Evolutionary conservation across 1,140 invertebrate genomes (phyloP), one percentile per base, ranked within the genome.

Genomic region (Kradibia gibbosae): DNA sequence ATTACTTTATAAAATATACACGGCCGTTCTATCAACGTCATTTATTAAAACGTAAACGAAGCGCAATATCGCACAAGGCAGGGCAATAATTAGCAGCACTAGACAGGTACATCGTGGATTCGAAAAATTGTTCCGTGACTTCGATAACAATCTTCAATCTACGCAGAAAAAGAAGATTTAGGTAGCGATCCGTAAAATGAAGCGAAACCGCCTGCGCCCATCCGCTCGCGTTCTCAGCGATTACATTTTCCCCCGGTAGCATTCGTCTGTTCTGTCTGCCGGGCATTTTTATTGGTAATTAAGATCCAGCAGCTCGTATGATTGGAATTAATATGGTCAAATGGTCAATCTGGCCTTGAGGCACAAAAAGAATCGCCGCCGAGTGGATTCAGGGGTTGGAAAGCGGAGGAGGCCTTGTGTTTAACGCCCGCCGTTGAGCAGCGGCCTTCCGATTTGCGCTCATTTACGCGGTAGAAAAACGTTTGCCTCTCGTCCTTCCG

Each of bases 321-420:
- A 91, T 91, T 89, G 88, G 87, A 90, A 90, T 90, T 91, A 90
- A 91, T 82, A 78, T 90, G 89, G 88, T 90, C 88, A 90, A 89
- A 88, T 86, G 88, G 89, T 88, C 88, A 88, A 88, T 89, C 85
- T 84, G 85, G 81, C 86, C 85, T 82, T 81, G 76, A 80, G 83
- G 80, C 84, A 84, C 80, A 87, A 86, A 84, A 81, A 78, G 77
- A 81, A 67, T 45, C 80, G 83, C 84, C 22, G 42, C 4, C 28
- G 20, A 45, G 7, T 2, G 70, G 75, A 50, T 39, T 1, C 60
- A 31, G 72, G 39, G 42, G 36, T 0, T 15, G 25, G 25, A 22
- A 34, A 28, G 39, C 10, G 15, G 28, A 48, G 42, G 11, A 50
- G n/a, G n/a, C n/a, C n/a, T n/a, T n/a, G 25, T 31, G n/a, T 48